Evolutionary conservation across 2,888 invertebrate genomes (phyloP).

Genomic region (Macaria liturata): DNA sequence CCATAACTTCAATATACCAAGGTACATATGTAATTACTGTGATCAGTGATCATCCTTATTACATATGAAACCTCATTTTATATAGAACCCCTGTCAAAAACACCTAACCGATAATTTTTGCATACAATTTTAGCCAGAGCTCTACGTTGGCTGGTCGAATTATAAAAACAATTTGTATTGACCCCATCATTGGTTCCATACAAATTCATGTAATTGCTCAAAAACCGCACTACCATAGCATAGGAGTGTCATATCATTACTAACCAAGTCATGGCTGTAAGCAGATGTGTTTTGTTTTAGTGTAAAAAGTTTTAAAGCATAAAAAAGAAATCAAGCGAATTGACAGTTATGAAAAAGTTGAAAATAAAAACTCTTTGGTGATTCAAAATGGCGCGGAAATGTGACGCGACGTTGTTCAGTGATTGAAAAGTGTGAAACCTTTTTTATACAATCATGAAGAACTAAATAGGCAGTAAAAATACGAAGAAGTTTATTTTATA

Average conservation of each 20-base stretch:
- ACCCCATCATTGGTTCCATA: constrained; percentile 28
- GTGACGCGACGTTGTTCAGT: neutral
- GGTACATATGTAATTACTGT: no score
- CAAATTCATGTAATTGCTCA: constrained; percentile 31
- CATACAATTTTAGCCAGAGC: constrained; percentile 19
- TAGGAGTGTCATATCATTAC: constrained; percentile 29
- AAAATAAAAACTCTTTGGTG: neutral
- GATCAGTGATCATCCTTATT: no score
- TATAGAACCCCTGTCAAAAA: neutral
- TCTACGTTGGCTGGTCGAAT: constrained; percentile 21
- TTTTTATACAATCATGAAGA: no score
- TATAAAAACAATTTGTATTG: constrained; percentile 27
- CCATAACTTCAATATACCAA: no score
- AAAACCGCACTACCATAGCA: constrained; percentile 28
- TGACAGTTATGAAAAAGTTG: neutral
- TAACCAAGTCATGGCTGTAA: constrained; percentile 15
- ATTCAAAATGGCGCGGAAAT: neutral
- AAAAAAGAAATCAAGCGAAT: no score
- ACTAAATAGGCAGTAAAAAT: no score
- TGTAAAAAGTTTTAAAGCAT: neutral
- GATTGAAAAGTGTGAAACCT: no score
- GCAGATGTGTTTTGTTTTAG: constrained; percentile 20
- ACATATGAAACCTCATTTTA: no score
- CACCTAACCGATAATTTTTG: constrained; percentile 15
- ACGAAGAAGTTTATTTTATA: no score